Conservation (phyloP, 1,140 invertebrate genomes). For the Mactra quadrangularis region DNA sequence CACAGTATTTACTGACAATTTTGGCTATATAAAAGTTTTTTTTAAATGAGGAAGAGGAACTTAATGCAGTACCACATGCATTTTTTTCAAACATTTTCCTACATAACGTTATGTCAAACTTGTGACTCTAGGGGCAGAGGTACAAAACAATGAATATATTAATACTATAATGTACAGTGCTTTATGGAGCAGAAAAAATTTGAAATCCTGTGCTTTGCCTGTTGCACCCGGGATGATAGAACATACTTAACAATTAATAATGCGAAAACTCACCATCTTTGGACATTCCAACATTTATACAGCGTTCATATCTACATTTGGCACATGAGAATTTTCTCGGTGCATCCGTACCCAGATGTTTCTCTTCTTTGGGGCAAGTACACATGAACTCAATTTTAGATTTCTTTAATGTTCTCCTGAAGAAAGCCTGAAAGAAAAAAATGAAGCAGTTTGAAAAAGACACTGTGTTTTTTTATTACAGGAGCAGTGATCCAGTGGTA, state of each 20-base stretch:
- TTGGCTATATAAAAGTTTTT: slow-evolving; percentile 49
- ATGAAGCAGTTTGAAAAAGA: too few relatives aligned
- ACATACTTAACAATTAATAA: too few relatives aligned
- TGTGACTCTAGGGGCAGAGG: too few relatives aligned
- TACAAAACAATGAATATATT: too few relatives aligned
- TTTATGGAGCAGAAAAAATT: too few relatives aligned
- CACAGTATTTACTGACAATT: slow-evolving; percentile 67
- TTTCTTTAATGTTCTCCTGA: slow-evolving; percentile 68
- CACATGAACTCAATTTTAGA: slow-evolving; percentile 29
- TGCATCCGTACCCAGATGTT: background rate
- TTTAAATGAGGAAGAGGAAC: background rate
- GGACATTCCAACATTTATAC: slow-evolving; percentile 73
- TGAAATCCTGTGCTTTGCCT: too few relatives aligned
- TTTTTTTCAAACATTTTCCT: too few relatives aligned
- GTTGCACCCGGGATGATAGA: too few relatives aligned
- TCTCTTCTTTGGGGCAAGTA: slow-evolving; percentile 32
- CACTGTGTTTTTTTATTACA: background rate
- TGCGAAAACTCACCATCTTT: slow-evolving; percentile 73
- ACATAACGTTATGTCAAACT: too few relatives aligned
- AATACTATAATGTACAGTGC: too few relatives aligned
- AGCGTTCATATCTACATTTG: slow-evolving; percentile 72
- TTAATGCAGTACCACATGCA: background rate
- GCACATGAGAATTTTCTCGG: slow-evolving; percentile 66
- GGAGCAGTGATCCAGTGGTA: background rate
- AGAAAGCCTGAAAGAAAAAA: slow-evolving; percentile 70